Evolutionary conservation across 2,888 invertebrate species (phyloP), one percentile per base, ranked within the genome.

Genomic region (Scaptomyza reducta): DNA sequence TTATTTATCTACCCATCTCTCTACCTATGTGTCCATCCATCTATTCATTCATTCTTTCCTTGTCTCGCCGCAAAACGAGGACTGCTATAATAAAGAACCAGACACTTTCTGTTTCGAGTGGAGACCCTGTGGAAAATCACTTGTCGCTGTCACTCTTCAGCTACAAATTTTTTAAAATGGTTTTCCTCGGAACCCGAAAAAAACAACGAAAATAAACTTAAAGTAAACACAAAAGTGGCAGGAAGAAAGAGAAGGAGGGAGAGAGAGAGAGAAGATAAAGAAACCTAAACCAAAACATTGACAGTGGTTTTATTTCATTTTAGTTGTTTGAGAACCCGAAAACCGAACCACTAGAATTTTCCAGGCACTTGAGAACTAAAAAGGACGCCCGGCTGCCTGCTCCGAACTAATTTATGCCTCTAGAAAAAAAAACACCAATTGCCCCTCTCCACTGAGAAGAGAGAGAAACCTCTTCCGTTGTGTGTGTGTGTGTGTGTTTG

Each of bases 121-220:
- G 72, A 54, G 55, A 42, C 42, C 31, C 7, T 29, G 31, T 29
- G 13, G 45, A 47, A 72, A 80, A 80, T 75, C 82, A 79, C 73
- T 84, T 81, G 79, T 72, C 80, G 71, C 78, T 81, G 80, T 82
- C 79, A 74, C 45, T 71, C 78, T 14, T 33, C 78, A 65, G 66
- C 45, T 58, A 65, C 50, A 49, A n/a, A n/a, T 6, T 33, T 65
- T 81, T 78, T 82, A 80, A 79, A 16, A 77, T 75, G 60, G 64
- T 55, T 76, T 78, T 70, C 53, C 53, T 14, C 50, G 29, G 59
- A 63, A 72, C 18, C 9, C 13, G 16, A 40, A 59, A 42, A 46
- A 22, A 14, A 16, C 22, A 58, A 68, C 42, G 33, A 49, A 51
- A 50, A 45, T n/a, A 14, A 51, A 46, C 40, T n/a, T 42, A 63